Evolutionary conservation across 2,888 invertebrate genomes (phyloP), one percentile per base, ranked within the genome.

Genomic region (Tachina lurida): DNA sequence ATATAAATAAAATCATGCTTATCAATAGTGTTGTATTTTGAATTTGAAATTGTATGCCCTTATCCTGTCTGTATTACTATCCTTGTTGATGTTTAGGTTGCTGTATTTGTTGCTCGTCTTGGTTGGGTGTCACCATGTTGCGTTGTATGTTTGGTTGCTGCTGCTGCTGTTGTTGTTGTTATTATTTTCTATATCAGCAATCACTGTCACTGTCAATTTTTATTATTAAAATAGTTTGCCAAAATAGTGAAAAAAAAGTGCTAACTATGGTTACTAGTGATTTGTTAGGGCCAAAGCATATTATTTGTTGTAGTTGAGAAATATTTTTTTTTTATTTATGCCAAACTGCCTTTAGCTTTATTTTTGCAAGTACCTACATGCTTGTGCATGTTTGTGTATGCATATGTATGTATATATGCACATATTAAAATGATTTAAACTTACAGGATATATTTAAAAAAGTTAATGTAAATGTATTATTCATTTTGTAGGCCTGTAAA

Each of bases 141-240:
- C 31, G 31, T 31, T 71, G 47, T 60, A 15, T 60, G 8, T 49
- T 7, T 49, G 17, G 10, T 8, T 56, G 17, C 5, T 73, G 10
- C 9, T 39, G 47, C 39, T 17, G n/a, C 1, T 12, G 17, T 65
- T 47, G 56, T 17, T n/a, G n/a, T n/a, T n/a, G n/a, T n/a, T n/a
- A n/a, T n/a, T n/a, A n/a, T n/a, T 56, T 74, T 22, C 60, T 63
- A 52, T 76, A 79, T 63, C 73, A 83, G 73, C 86, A 86, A 83
- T 83, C 86, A 83, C 86, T 83, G 86, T 86, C 86, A 86, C 76
- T 86, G 83, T 86, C 83, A 86, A 83, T 86, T 86, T 83, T 71
- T 79, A 86, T 86, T 86, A 86, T 80, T 73, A 80, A 83, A 83
- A 86, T 83, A 79, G 52, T 67, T 73, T 60, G 70, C 47, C n/a